These are phyloP conservation scores for Diorhabda sublineata DNA, from an alignment of 1,140 invertebrate species.

Conservation along the genomic window DNA sequence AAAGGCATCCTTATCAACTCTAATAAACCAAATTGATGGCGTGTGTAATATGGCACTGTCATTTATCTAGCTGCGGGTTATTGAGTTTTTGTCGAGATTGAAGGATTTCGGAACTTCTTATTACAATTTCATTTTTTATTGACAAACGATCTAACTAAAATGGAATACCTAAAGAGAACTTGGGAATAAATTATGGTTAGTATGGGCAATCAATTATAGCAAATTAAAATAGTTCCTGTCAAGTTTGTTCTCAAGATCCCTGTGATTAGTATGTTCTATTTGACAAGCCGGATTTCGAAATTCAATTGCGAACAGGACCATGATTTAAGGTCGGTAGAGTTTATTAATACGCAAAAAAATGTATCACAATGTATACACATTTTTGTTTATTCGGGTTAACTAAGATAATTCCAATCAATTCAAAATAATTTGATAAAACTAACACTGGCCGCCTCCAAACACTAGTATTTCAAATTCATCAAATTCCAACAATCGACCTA, in stretches of 20 bases:
- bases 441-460: no score
- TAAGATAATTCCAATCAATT: no score
- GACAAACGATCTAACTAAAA: background rate
- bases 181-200: background rate
- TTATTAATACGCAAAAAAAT: slow-evolving; percentile 8
- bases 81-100: slow-evolving; percentile 32
- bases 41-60: slow-evolving; percentile 29
- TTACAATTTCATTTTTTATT: background rate
- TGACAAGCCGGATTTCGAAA: no score
- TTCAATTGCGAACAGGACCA: no score
- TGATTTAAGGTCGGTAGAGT: background rate
- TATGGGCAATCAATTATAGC: background rate
- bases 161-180: background rate
- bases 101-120: slow-evolving; percentile 6
- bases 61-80: slow-evolving; percentile 31
- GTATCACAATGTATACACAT: background rate
- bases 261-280: no score
- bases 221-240: background rate
- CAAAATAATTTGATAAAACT: no score
- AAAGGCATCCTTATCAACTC: slow-evolving; percentile 1
- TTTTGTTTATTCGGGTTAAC: background rate
- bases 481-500: background rate
- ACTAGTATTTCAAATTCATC: no score
- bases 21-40: slow-evolving; percentile 35
- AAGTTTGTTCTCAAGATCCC: no score